Evolutionary conservation across 2,888 invertebrate genomes (phyloP).

Genomic region (Tricholauxania praeusta): DNA sequence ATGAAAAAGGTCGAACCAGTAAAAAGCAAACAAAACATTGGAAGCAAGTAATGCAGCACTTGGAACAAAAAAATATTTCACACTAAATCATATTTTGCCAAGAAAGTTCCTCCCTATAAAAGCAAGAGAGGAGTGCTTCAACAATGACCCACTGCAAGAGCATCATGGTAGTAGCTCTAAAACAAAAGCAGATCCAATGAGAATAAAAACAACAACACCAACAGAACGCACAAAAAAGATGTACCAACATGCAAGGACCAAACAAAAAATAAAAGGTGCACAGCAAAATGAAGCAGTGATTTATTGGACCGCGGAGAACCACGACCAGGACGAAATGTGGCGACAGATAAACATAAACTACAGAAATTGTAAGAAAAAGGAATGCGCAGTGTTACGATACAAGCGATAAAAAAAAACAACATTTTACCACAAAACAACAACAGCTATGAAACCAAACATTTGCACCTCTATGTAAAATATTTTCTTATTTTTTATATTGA

Average conservation of each 20-base stretch:
- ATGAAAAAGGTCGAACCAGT: constrained; percentile 10
- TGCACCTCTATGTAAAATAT: constrained; percentile 11
- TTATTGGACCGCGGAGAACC: constrained; percentile 29
- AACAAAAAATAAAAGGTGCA: constrained; percentile 10
- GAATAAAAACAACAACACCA: neutral
- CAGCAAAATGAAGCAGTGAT: constrained; percentile 22
- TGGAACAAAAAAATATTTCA: constrained; percentile 12
- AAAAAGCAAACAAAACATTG: neutral
- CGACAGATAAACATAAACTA: constrained; percentile 3
- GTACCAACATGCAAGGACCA: constrained; percentile 5
- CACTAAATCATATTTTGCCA: constrained; percentile 33
- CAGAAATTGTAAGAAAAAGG: neutral
- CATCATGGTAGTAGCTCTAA: constrained; percentile 2
- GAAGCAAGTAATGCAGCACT: neutral
- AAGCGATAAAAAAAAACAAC: constrained; percentile 23
- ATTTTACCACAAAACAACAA: constrained; percentile 13
- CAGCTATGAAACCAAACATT: constrained; percentile 28
- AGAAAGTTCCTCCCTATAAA: constrained; percentile 13
- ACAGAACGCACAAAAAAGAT: neutral
- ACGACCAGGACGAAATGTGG: neutral
- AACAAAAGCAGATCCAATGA: constrained; percentile 32
- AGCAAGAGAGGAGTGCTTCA: neutral
- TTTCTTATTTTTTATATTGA: constrained; percentile 9
- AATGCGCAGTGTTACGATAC: neutral
- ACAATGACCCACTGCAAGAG: neutral